Conservation (phyloP, 2,113 vertebrate genomes). For the Pandion haliaetus region DNA sequence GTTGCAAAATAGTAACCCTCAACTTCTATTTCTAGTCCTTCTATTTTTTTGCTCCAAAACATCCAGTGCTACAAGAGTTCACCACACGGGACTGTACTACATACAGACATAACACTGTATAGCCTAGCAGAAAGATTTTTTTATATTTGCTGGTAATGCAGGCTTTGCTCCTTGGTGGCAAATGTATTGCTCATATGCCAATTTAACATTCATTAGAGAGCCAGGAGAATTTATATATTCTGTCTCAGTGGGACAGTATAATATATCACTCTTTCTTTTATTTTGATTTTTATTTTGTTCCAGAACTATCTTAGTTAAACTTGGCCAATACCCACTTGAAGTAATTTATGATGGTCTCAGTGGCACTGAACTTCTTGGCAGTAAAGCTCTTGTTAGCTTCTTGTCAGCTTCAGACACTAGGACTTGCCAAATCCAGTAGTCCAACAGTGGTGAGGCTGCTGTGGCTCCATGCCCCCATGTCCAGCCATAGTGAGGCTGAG, state of each 20-base stretch:
- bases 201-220: neutral
- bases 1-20: neutral
- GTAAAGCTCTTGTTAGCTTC: neutral
- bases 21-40: neutral
- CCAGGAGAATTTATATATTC: neutral
- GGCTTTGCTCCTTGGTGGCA: neutral
- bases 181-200: neutral
- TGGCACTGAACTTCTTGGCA: neutral
- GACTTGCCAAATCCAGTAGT: neutral
- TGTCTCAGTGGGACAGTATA: neutral
- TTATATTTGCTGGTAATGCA: neutral
- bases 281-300: neutral
- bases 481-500: neutral
- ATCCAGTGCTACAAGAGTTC: neutral
- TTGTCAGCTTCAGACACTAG: neutral
- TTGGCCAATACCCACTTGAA: neutral
- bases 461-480: accelerated
- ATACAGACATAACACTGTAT: neutral
- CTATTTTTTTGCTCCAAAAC: neutral
- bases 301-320: neutral
- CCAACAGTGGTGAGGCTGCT: neutral
- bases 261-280: neutral
- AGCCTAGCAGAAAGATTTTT: neutral
- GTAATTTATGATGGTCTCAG: neutral
- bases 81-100: neutral